Base-by-base conservation (phyloP, 2,797 vertebrate species). In the Pogoniulus pusillus region DNA sequence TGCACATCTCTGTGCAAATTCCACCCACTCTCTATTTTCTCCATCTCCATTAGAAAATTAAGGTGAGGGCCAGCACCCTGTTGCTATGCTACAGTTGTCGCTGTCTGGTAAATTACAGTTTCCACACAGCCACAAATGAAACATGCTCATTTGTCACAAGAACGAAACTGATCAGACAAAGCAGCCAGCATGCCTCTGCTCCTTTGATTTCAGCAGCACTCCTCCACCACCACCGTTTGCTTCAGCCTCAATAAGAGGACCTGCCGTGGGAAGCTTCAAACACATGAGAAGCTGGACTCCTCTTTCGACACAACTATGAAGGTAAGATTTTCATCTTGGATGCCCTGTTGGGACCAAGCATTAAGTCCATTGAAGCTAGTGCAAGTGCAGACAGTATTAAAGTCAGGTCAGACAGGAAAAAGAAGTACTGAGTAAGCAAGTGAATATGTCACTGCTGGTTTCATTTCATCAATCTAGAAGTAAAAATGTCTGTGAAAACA, bases 61-160 rank as follows among this genome's bases (percentile, higher is more conserved):
- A 78, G 60, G 57, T 76, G 84, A 84, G 55, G 88, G 89, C 90
- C 85, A 93, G 45, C 87, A 90, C 66, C 86, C 55, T 64, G 94
- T 97, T 97, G 96, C 94, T 97, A 95, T 91, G 96, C 80, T 95
- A 96, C 95, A 35, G 85, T 88, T 94, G 68, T 75, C 77, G 81
- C 43, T 54, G 71, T 81, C 85, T 94, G 69, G 34, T 39, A 64
- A 53, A 92, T 60, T 70, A 55, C 10, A 3, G 35, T 86, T 91
- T 92, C 77, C 81, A 72, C 68, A 83, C 9, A 59, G 71, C 20
- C 65, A 12, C 1, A 5, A 86, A 65, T 34, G 41, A 79, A 39
- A 58, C 12, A 60, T 2, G 2, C 27, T 81, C 4, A 0, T 79
- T 81, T 91, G 63, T 90, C 75, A 82, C 87, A 70, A 68, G 37